Evolutionary conservation across 2,888 invertebrate genomes (phyloP), one percentile per base, ranked within the genome.

Genomic region (Abrostola tripartita): DNA sequence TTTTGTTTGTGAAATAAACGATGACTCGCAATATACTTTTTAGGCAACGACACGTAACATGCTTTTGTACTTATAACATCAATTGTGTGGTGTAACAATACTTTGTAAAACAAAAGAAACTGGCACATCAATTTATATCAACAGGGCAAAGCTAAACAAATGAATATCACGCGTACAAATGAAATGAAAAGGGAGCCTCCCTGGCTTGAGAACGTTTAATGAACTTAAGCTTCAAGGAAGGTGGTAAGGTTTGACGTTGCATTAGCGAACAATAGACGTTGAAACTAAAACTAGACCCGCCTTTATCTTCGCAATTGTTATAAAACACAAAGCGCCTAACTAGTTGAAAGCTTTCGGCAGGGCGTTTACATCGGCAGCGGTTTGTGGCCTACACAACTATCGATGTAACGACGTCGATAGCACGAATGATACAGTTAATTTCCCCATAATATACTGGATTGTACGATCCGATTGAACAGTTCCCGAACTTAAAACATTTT

Each of bases 251-350:
- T 87, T 87, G 87, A 85, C 86, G 88, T 84, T 90, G 89, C 91
- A 91, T 92, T 92, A 92, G 85, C 76, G 84, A 89, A 92, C 92
- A 92, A 92, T 88, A 74, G 90, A 78, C 75, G 81, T 78, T 84
- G 81, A 85, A 91, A 90, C 90, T 89, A 87, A 88, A 87, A 87
- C 88, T 87, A 84, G 81, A 86, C 82, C 84, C 79, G 77, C 87
- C 88, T 89, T 88, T 90, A 90, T 91, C 90, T 88, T 88, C 80
- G 72, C 86, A 82, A 89, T 90, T 90, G 90, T 90, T 90, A 83
- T 78, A 88, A 90, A 86, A 90, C 87, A 90, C 88, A 89, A 88
- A 86, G 86, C 81, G 83, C 69, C 79, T 84, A 86, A 86, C 83
- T 84, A 85, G 86, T 83, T 90, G 88, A 92, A 91, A 91, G 92